phyloP scores from a whole-genome alignment of 1,140 invertebrate genomes.

The Helicoverpa armigera region DNA sequence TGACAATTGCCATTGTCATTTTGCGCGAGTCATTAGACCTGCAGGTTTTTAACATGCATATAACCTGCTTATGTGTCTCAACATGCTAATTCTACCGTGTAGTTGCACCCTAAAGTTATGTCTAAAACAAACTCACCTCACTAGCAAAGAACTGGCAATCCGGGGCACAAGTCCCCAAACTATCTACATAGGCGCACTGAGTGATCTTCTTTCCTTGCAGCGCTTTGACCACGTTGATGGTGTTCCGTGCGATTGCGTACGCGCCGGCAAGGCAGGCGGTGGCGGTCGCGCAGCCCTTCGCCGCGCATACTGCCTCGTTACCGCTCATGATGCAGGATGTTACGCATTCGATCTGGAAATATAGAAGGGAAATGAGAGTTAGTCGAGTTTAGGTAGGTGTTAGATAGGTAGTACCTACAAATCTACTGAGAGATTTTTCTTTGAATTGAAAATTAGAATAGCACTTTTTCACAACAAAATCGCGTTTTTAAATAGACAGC shows the following conservation, averaged over 20 bases:
- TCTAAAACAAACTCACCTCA: constrained; percentile 63
- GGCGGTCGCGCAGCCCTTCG: constrained; percentile 67
- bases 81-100: too few relatives aligned
- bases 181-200: constrained; percentile 87
- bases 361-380: neutral
- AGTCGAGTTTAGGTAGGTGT: too few relatives aligned
- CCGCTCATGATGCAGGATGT: constrained; percentile 81
- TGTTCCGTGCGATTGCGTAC: constrained; percentile 87
- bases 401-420: too few relatives aligned
- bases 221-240: constrained; percentile 87
- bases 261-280: constrained; percentile 84
- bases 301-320: constrained; percentile 69
- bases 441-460: too few relatives aligned
- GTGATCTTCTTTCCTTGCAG: constrained; percentile 83
- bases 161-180: constrained; percentile 72
- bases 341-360: constrained; percentile 74
- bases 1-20: too few relatives aligned
- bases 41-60: too few relatives aligned
- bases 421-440: too few relatives aligned
- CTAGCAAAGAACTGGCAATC: constrained; percentile 78
- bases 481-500: too few relatives aligned
- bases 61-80: too few relatives aligned
- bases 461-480: too few relatives aligned
- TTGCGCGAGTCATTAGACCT: too few relatives aligned
- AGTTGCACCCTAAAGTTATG: neutral